These are phyloP conservation scores for Tapirus indicus DNA, from an alignment of 2,797 vertebrate species.

Conservation along the genomic window DNA sequence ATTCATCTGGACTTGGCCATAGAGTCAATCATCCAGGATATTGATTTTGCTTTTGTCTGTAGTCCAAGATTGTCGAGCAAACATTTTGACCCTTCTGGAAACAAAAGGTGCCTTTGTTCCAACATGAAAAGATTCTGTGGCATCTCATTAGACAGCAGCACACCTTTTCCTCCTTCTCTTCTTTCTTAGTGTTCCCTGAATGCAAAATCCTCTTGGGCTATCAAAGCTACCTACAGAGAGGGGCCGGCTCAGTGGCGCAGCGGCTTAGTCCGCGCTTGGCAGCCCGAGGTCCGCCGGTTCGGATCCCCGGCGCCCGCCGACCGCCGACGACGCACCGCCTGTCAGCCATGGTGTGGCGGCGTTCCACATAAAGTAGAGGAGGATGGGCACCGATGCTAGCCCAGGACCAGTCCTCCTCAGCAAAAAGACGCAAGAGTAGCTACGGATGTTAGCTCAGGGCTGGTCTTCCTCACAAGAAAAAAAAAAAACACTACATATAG, in stretches of 20 bases:
- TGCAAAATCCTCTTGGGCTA: constrained; percentile 63
- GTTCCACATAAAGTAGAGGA: no score
- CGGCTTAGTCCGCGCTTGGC: no score
- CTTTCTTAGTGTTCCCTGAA: constrained; percentile 68
- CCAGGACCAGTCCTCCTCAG: no score
- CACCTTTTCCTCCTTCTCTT: constrained; percentile 65
- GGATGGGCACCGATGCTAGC: no score
- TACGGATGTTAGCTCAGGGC: no score
- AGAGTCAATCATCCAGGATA: constrained; percentile 82
- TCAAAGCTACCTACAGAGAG: constrained; percentile 67
- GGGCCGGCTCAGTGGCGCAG: no score
- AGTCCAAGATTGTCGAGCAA: constrained; percentile 86
- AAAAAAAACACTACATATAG: background rate
- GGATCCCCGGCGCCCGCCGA: no score
- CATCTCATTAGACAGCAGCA: constrained; percentile 15
- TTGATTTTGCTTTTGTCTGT: constrained; percentile 88
- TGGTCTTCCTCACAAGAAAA: no score
- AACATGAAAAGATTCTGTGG: constrained; percentile 67
- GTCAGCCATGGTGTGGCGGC: no score
- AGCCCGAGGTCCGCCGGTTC: no score
- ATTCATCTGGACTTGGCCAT: constrained; percentile 84
- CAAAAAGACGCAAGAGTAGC: no score
- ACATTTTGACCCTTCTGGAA: constrained; percentile 86
- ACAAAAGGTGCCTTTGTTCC: constrained; percentile 86
- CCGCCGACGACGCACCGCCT: no score